Evolutionary conservation across 2,888 invertebrate genomes (phyloP).

Genomic region (Bombylius major): DNA sequence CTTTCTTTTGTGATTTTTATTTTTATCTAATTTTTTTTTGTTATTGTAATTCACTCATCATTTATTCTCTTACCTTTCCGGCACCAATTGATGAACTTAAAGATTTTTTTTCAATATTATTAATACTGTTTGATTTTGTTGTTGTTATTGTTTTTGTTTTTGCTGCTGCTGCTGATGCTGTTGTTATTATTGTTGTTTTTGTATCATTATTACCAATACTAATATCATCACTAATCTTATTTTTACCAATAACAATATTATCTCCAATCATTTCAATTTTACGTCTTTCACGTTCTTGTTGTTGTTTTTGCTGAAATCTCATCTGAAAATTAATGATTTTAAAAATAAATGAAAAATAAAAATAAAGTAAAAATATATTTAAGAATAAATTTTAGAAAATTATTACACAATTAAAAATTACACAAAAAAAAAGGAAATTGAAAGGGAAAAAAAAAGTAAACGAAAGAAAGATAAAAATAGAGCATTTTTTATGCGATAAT

Average conservation of each 20-base stretch:
- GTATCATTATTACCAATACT: too few species aligned
- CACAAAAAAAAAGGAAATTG: too few species aligned
- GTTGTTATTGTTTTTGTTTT: slow-evolving; percentile 1
- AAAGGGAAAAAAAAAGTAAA: too few species aligned
- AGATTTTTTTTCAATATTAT: slow-evolving; percentile 13
- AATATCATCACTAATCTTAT: not conserved
- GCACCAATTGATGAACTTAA: slow-evolving; percentile 23
- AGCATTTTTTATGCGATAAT: too few species aligned
- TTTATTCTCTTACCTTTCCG: slow-evolving; percentile 25
- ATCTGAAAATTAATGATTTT: slow-evolving; percentile 46
- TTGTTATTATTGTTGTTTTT: slow-evolving; percentile 1
- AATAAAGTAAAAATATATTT: not conserved
- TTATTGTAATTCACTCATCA: too few species aligned
- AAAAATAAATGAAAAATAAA: not conserved
- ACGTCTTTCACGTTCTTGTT: slow-evolving; percentile 68
- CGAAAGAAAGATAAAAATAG: too few species aligned
- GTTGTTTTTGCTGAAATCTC: slow-evolving; percentile 68
- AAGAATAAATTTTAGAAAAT: too few species aligned
- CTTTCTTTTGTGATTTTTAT: too few species aligned
- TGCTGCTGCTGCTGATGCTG: slow-evolving; percentile 2
- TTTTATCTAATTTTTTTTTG: too few species aligned
- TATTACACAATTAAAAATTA: too few species aligned
- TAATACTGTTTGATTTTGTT: not conserved
- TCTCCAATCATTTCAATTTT: slow-evolving; percentile 46
- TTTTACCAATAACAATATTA: too few species aligned